Evolutionary conservation across 53 echinoderm and acorn worm genomes (phyloP), one percentile per base, ranked within the genome.

Genomic region (Crossaster papposus): DNA sequence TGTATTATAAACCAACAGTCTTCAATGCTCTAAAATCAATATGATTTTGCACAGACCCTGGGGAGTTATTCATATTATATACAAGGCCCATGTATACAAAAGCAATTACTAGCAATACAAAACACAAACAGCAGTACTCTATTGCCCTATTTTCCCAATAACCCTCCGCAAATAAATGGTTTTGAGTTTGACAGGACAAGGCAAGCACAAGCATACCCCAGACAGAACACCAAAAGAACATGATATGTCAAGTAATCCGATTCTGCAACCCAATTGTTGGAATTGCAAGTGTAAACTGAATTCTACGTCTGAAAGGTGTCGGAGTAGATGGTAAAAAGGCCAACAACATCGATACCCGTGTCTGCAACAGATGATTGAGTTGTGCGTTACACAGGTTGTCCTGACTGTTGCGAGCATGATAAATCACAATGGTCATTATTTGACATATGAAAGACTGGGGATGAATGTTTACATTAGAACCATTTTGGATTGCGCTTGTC

Each of bases 321-420:
- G 13, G 18, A 14, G 22, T 52, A 7, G 52, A n/a, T 22, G 18
- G 18, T 11, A 17, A 10, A 50, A 51, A n/a, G 51, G 50, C 24
- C n/a, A n/a, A n/a, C n/a, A 52, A 51, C 79, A 78, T 51, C 22
- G 52, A 78, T 78, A 78, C 32, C 8, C 23, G 52, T 50, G 79
- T 78, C 79, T 78, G 79, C 52, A 20, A 78, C 28, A 29, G 79
- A 28, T 74, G 74, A 74, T 74, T 74, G 74, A 74, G 35, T 14
- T 17, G 28, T 12, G 11, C 2, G 4, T 13, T 74, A 14, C 74
- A 74, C 36, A 74, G 28, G 28, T 23, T 68, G 62, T 1, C 62
- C 13, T 23, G 23, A 23, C 62, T 68, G 15, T 3, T 68, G 22
- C 9, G 58, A 68, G 68, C 68, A 68, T 24, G 24, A 20, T 68